phyloP scores from a whole-genome alignment of 2,797 vertebrate genomes.

The Astyanax mexicanus region DNA sequence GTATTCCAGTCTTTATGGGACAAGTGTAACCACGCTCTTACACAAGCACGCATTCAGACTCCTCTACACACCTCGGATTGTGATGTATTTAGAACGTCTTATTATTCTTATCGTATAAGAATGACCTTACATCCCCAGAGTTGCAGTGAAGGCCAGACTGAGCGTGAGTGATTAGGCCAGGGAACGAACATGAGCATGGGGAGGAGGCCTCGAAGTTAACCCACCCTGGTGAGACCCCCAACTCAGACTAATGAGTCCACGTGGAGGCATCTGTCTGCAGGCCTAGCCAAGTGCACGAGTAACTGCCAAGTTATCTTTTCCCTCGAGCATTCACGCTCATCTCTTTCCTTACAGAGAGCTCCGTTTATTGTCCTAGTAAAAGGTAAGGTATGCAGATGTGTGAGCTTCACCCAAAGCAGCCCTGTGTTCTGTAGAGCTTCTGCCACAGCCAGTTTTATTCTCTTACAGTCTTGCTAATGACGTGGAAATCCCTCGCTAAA shows the following conservation, averaged over 20 bases:
- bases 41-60: not conserved
- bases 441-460: constrained; percentile 26
- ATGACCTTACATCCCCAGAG: not conserved
- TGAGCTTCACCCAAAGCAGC: constrained; percentile 16
- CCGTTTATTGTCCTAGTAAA: constrained; percentile 33
- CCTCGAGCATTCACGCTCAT: constrained; percentile 24
- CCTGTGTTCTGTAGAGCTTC: not conserved
- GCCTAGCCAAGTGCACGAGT: constrained; percentile 15
- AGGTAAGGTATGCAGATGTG: constrained; percentile 16
- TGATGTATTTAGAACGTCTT: not conserved
- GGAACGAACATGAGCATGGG: not conserved
- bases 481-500: constrained; percentile 33
- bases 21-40: no score
- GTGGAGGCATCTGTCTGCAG: constrained; percentile 9
- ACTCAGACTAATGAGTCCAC: constrained; percentile 26
- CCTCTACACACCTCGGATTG: not conserved
- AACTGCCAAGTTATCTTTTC: constrained; percentile 35
- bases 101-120: not conserved
- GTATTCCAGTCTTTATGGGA: no score
- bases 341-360: constrained; percentile 19
- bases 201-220: constrained; percentile 11
- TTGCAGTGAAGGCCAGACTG: constrained; percentile 13
- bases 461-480: constrained; percentile 25
- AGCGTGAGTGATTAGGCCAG: not conserved
- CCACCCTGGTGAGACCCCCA: constrained; percentile 15